phyloP scores from a whole-genome alignment of 2,888 invertebrate genomes.

The Andrena marginata region DNA sequence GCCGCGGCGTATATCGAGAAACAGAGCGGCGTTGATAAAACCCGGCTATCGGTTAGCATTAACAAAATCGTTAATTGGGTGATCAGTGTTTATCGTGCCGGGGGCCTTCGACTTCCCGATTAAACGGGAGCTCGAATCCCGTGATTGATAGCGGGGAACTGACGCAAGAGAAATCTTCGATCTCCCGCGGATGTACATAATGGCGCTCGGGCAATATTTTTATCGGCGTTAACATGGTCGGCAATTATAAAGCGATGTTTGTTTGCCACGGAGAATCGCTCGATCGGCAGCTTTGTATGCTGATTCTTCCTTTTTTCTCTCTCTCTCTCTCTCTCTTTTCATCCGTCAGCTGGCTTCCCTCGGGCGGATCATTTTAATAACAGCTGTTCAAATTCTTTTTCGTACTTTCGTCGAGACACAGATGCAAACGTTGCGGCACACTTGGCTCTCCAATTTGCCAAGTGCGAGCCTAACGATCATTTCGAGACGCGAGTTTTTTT shows the following conservation, averaged over 20 bases:
- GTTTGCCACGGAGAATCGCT: neutral
- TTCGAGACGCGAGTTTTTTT: neutral
- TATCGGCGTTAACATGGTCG: slow-evolving; percentile 22
- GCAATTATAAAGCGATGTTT: slow-evolving; percentile 26
- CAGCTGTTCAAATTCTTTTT: no score
- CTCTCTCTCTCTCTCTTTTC: neutral
- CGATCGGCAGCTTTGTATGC: neutral
- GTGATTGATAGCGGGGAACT: slow-evolving; percentile 30
- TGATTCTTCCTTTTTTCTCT: neutral
- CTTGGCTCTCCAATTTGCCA: no score
- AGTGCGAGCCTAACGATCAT: no score
- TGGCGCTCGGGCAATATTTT: slow-evolving; percentile 20
- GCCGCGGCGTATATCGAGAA: neutral
- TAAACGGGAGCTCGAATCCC: slow-evolving; percentile 24
- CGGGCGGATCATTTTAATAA: neutral
- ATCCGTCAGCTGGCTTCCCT: neutral
- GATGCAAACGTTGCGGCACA: no score
- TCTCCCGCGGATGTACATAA: slow-evolving; percentile 5
- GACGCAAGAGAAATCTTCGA: slow-evolving; percentile 36
- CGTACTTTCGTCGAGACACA: no score
- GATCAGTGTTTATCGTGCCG: slow-evolving; percentile 31
- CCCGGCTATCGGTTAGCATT: neutral
- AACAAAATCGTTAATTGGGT: slow-evolving; percentile 28
- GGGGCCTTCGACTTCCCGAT: neutral
- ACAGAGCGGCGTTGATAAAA: slow-evolving; percentile 14